Percentiles rank a stretch among this genome's conserved stretches.
phyloP scores from a whole-genome alignment of 1,140 invertebrate genomes.

The Papilio xuthus region DNA sequence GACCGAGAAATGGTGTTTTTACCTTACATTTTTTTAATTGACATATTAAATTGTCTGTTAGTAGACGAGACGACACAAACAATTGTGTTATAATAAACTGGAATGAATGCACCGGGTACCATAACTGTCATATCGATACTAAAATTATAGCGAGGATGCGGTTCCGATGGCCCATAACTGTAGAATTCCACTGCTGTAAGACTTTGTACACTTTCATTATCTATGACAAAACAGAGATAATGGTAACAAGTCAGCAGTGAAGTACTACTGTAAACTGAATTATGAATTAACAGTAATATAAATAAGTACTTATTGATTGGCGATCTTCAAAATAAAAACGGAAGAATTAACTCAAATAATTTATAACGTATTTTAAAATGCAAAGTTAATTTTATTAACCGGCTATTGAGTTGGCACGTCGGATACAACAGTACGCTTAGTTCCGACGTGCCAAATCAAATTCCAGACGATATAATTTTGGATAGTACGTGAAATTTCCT shows the following conservation, averaged over 20 bases:
- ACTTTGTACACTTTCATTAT: not conserved
- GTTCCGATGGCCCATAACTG: slow-evolving; percentile 44
- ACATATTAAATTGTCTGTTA: slow-evolving; percentile 45
- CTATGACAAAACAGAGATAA: not conserved
- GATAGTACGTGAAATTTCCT: not conserved
- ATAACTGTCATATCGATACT: slow-evolving; percentile 51
- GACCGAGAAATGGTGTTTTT: slow-evolving; percentile 19
- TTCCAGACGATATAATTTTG: not conserved
- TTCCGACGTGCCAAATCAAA: not conserved
- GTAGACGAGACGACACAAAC: slow-evolving; percentile 56
- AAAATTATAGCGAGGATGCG: slow-evolving; percentile 52
- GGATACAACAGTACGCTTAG: not conserved
- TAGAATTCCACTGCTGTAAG: not conserved
- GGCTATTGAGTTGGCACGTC: not conserved
- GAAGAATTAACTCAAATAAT: not conserved
- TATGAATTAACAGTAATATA: slow-evolving; percentile 37
- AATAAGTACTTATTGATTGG: slow-evolving; percentile 42
- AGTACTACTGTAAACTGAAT: not conserved
- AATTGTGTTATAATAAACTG: slow-evolving; percentile 52
- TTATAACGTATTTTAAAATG: not conserved
- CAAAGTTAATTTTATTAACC: not conserved
- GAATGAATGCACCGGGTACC: slow-evolving; percentile 57
- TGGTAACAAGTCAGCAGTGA: not conserved
- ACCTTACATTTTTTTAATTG: slow-evolving; percentile 48
- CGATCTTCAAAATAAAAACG: not conserved